Percentiles rank a stretch among this genome's conserved stretches.
Evolutionary conservation across 2,797 vertebrate genomes (phyloP).

Genomic region (Cossypha heuglini): DNA sequence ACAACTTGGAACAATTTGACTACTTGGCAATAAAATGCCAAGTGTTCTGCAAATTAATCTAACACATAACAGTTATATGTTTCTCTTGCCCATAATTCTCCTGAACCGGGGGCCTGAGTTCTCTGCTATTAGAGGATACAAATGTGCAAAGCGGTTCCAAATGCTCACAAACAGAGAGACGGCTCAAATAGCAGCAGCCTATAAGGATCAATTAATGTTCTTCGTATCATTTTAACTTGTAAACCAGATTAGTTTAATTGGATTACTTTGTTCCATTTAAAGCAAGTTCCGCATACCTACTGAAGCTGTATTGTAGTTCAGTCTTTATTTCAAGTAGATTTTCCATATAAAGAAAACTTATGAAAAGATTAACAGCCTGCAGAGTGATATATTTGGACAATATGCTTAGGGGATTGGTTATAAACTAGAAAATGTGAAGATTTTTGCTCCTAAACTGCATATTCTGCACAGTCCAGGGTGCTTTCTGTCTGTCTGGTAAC

Average conservation of each 20-base stretch:
- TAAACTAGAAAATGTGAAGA: slow-evolving; percentile 35
- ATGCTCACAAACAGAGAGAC: slow-evolving; percentile 55
- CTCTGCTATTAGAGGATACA: slow-evolving; percentile 55
- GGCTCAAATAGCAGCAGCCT: slow-evolving; percentile 52
- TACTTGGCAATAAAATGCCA: slow-evolving; percentile 84
- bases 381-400: slow-evolving; percentile 45
- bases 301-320: slow-evolving; percentile 21
- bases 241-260: slow-evolving; percentile 65
- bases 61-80: slow-evolving; percentile 76
- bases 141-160: slow-evolving; percentile 71
- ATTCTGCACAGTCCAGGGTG: neutral
- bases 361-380: slow-evolving; percentile 62
- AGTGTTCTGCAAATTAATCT: slow-evolving; percentile 87
- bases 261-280: slow-evolving; percentile 67
- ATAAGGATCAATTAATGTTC: slow-evolving; percentile 55
- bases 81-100: slow-evolving; percentile 74
- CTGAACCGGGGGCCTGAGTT: slow-evolving; percentile 52
- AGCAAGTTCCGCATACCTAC: slow-evolving; percentile 14
- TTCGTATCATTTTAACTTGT: slow-evolving; percentile 65
- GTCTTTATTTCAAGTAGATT: slow-evolving; percentile 52
- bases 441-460: neutral
- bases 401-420: slow-evolving; percentile 36
- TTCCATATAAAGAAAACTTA: slow-evolving; percentile 28
- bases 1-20: slow-evolving; percentile 84
- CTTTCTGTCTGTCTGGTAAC: neutral